Percentiles rank a stretch among this genome's conserved stretches.
Conservation (phyloP, 2,888 invertebrate genomes). For the Diploptera punctata region DNA sequence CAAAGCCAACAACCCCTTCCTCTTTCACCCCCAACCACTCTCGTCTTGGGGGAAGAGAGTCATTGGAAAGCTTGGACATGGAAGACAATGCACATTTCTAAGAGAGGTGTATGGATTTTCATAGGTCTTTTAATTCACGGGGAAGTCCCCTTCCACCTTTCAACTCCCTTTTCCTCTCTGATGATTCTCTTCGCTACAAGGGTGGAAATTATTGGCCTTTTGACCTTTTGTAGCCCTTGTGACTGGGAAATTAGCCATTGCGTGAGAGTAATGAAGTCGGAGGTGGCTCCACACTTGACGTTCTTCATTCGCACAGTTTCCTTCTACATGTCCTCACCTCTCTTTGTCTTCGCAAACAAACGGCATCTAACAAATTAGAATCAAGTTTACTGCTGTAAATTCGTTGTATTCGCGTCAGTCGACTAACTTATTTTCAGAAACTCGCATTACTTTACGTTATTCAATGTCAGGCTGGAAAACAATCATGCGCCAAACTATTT, state of each 20-base stretch:
- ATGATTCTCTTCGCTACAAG: constrained; percentile 15
- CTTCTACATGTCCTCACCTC: too few species aligned
- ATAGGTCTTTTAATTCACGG: constrained; percentile 13
- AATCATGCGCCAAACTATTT: too few species aligned
- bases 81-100: constrained; percentile 7
- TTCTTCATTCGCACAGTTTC: too few species aligned
- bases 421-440: too few species aligned
- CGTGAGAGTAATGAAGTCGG: constrained; percentile 21
- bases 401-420: too few species aligned
- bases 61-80: neutral
- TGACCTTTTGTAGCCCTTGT: constrained; percentile 4
- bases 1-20: constrained; percentile 19
- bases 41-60: neutral
- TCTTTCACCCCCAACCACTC: neutral
- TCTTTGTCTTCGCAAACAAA: too few species aligned
- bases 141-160: neutral
- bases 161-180: constrained; percentile 6
- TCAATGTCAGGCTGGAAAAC: too few species aligned
- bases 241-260: constrained; percentile 17
- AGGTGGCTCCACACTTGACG: neutral
- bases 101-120: constrained; percentile 16
- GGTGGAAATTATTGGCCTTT: constrained; percentile 14
- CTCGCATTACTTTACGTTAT: too few species aligned
- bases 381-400: too few species aligned
- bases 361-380: too few species aligned